Percentiles rank a stretch among this genome's conserved stretches.
Conservation (phyloP, 2,113 vertebrate species). For the Cyanistes caeruleus region DNA sequence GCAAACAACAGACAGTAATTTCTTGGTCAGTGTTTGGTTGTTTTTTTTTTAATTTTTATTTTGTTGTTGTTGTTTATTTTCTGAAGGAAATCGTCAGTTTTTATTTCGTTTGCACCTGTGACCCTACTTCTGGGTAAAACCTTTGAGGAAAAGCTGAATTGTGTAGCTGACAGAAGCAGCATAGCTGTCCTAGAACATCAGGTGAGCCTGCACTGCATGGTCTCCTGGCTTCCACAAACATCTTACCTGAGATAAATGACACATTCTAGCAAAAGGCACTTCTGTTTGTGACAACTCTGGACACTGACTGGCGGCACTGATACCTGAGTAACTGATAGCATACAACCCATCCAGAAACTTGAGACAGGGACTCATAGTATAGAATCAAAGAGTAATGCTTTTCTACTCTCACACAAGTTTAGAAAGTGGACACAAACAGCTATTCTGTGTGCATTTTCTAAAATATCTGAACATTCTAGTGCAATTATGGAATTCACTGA, state of each 20-base stretch:
- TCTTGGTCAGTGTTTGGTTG: neutral
- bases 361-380: neutral
- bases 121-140: neutral
- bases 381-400: fast-evolving
- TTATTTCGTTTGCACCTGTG: neutral
- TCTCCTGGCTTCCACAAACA: neutral
- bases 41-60: neutral
- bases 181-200: fast-evolving
- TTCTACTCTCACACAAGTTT: neutral
- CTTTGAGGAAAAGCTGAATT: neutral
- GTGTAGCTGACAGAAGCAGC: neutral
- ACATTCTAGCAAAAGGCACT: neutral
- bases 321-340: neutral
- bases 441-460: neutral
- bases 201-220: neutral
- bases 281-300: neutral
- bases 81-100: neutral
- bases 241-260: neutral
- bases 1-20: fast-evolving
- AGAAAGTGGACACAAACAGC: neutral
- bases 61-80: neutral
- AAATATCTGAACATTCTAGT: neutral
- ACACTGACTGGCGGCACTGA: neutral
- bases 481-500: neutral
- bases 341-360: neutral